These are phyloP conservation scores for Clarias magur DNA, from an alignment of 2,113 vertebrate genomes.

Conservation along the genomic window DNA sequence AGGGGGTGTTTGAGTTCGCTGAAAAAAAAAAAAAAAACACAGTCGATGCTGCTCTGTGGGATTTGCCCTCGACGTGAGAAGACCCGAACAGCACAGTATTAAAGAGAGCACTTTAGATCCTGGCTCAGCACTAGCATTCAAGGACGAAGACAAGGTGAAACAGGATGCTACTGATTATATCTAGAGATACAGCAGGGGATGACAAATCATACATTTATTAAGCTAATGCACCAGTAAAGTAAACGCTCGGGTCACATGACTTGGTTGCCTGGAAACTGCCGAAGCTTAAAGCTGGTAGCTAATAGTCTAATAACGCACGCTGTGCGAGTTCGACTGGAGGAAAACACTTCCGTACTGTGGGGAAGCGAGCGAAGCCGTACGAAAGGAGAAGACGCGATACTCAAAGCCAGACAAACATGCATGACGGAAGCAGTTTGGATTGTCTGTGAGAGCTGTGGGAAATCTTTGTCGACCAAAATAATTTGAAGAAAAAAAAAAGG, in stretches of 20 bases:
- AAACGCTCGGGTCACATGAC: neutral
- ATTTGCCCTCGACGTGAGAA: neutral
- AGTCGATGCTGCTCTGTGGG: neutral
- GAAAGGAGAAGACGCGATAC: no score
- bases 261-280: neutral
- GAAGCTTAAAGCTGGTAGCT: neutral
- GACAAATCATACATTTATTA: neutral
- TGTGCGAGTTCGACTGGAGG: neutral
- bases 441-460: no score
- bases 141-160: neutral
- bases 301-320: neutral
- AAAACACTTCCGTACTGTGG: neutral
- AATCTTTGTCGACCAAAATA: no score
- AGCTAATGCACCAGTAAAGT: neutral
- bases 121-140: neutral
- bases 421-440: no score
- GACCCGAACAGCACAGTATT: neutral
- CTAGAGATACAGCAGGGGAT: neutral
- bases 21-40: no score
- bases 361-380: neutral
- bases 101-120: neutral
- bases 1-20: neutral
- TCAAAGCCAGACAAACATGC: no score
- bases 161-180: neutral
- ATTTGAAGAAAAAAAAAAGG: no score